A percentile compares a stretch with the other conserved stretches of the same genome.
These are phyloP conservation scores for Falco berigora DNA, from an alignment of 2,797 vertebrate species.

Conservation along the genomic window DNA sequence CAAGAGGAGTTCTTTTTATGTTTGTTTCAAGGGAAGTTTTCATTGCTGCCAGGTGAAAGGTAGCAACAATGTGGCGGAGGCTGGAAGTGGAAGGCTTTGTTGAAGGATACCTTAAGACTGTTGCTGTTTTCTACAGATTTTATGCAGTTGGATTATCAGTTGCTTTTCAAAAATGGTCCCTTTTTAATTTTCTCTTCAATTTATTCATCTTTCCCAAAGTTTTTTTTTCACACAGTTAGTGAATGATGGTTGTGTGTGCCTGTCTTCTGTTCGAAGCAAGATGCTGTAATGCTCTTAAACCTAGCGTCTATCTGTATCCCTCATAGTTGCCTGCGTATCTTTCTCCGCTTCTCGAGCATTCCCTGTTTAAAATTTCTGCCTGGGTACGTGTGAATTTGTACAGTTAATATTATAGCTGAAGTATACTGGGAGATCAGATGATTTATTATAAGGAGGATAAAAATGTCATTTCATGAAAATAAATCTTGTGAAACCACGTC, in stretches of 20 bases:
- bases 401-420: neutral
- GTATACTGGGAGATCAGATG: neutral
- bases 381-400: neutral
- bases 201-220: neutral
- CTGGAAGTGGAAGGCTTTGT: neutral
- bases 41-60: neutral
- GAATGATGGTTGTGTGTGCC: neutral
- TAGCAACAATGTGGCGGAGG: neutral
- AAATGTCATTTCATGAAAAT: neutral
- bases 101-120: neutral
- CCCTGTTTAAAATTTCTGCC: neutral
- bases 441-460: neutral
- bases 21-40: neutral
- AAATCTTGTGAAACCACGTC: neutral
- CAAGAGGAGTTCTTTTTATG: neutral
- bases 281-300: neutral
- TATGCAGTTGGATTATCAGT: neutral
- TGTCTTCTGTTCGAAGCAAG: neutral
- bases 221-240: neutral
- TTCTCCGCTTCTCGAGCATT: neutral
- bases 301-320: neutral
- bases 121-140: neutral
- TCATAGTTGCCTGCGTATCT: neutral
- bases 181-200: neutral
- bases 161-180: neutral